A percentile compares a stretch with the other conserved stretches of the same genome.
phyloP scores from a whole-genome alignment of 2,797 vertebrate genomes.

The Hyperoplus immaculatus region DNA sequence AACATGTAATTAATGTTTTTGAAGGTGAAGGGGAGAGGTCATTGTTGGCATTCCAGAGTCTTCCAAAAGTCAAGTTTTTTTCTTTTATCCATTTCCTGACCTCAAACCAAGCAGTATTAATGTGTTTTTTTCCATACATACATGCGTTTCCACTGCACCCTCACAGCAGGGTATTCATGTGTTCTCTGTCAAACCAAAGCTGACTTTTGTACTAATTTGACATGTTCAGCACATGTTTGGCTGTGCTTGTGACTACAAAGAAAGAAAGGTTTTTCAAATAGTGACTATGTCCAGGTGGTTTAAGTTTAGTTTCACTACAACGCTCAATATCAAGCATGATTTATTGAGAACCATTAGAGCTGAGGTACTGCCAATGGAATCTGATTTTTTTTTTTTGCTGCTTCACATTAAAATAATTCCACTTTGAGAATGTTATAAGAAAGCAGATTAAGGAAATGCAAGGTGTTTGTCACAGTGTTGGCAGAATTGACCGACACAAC shows the following conservation, averaged over 20 bases:
- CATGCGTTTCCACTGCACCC: not conserved
- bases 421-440: conserved; percentile 14
- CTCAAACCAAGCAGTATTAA: not conserved
- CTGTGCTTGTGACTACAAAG: not conserved
- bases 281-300: not conserved
- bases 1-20: not conserved
- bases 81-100: not conserved
- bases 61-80: not conserved
- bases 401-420: conserved; percentile 4
- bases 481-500: not conserved
- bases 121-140: not conserved
- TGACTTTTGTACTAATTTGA: conserved; percentile 1
- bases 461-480: not conserved
- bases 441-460: not conserved
- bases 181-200: conserved; percentile 12
- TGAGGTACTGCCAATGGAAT: conserved; percentile 14
- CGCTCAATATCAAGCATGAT: not conserved
- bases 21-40: not conserved
- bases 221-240: not conserved
- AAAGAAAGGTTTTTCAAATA: not conserved
- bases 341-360: not conserved
- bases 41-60: not conserved
- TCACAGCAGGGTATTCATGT: not conserved
- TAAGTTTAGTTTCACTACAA: not conserved
- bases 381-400: not conserved